Conservation (phyloP, 30 jellyfish, hydroid and myxozoan genomes). For the Turritopsis rubra region DNA sequence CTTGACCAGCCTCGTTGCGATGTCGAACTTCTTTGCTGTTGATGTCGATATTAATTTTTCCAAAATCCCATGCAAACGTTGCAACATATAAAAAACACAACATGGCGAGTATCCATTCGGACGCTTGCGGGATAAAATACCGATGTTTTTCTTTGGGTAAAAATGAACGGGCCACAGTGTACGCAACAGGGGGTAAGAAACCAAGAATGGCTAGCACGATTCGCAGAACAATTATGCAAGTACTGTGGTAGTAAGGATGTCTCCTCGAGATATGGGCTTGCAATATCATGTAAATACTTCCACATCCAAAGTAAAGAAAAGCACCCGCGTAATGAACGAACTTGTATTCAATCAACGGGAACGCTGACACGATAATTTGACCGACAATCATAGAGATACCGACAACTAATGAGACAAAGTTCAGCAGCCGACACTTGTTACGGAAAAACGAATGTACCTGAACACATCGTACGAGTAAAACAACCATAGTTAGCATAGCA, state of each 20-base stretch:
- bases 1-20: not conserved
- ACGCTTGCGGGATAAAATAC: slow-evolving; percentile 13
- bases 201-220: not conserved
- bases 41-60: not conserved
- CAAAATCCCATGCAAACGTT: slow-evolving; percentile 21
- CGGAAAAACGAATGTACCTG: slow-evolving; percentile 1
- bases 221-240: not conserved
- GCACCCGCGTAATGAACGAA: slow-evolving; percentile 16
- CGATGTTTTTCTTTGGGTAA: slow-evolving; percentile 6
- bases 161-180: not conserved
- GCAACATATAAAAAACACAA: not conserved
- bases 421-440: not conserved
- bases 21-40: slow-evolving; percentile 14
- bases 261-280: slow-evolving; percentile 15
- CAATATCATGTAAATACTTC: not conserved
- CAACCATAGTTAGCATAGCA: not conserved
- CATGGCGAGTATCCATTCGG: not conserved
- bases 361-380: not conserved
- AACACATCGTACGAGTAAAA: not conserved
- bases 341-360: not conserved
- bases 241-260: slow-evolving; percentile 13
- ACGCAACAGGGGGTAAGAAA: not conserved
- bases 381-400: slow-evolving; percentile 12
- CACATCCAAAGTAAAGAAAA: not conserved
- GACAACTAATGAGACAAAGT: not conserved